These are phyloP conservation scores for Bergia puertoricense DNA, from an alignment of 92 coral and sea anemone genomes.

Conservation along the genomic window DNA sequence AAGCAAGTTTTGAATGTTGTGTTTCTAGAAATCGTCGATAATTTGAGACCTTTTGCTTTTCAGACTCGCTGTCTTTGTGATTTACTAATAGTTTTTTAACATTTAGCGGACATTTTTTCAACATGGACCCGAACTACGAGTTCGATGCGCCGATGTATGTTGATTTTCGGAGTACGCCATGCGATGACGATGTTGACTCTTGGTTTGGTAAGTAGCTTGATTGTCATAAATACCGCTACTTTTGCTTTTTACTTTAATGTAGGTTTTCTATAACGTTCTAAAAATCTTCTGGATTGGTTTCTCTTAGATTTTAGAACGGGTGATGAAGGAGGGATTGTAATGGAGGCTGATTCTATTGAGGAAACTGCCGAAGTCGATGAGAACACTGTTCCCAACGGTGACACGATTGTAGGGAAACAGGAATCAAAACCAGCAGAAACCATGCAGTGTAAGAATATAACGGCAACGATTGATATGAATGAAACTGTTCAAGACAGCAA, in stretches of 20 bases:
- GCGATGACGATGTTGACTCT: slow-evolving; percentile 63
- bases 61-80: not conserved
- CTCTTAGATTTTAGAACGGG: slow-evolving; percentile 68
- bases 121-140: slow-evolving; percentile 80
- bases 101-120: not conserved
- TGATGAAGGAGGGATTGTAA: slow-evolving; percentile 75
- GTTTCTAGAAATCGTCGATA: slow-evolving; percentile 8
- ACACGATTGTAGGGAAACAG: not conserved
- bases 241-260: too few species aligned
- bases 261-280: not conserved
- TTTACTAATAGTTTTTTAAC: not conserved
- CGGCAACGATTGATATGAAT: not conserved
- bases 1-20: slow-evolving; percentile 4
- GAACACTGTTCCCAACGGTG: not conserved
- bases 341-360: slow-evolving; percentile 55
- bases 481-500: not conserved
- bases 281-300: not conserved
- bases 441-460: not conserved
- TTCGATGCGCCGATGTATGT: slow-evolving; percentile 98
- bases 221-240: not conserved
- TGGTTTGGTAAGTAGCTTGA: slow-evolving; percentile 89
- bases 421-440: slow-evolving; percentile 20
- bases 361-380: slow-evolving; percentile 42
- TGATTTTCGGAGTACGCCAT: slow-evolving; percentile 55
- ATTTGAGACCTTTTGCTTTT: not conserved